These are phyloP conservation scores for Hyalella azteca DNA, from an alignment of 2,888 invertebrate genomes.

Conservation along the genomic window DNA sequence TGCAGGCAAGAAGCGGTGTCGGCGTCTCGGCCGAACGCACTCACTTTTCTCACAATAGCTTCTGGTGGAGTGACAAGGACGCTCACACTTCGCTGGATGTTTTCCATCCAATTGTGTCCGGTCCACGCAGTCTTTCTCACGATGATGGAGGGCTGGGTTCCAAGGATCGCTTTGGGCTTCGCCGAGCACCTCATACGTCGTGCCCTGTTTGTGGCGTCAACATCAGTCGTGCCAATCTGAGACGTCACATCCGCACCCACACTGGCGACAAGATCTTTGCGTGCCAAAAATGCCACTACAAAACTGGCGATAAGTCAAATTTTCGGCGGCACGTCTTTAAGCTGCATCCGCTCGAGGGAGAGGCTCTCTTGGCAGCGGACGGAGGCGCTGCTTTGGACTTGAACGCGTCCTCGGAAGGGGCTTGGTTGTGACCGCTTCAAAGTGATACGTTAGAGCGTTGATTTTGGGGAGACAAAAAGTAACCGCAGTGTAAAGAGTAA, in stretches of 20 bases:
- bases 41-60: not conserved
- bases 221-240: conserved; percentile 54
- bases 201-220: conserved; percentile 55
- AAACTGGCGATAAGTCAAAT: conserved; percentile 54
- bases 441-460: too few relatives aligned
- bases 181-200: conserved; percentile 43
- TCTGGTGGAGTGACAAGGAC: not conserved
- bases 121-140: not conserved
- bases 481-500: too few relatives aligned
- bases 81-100: not conserved
- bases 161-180: conserved; percentile 38
- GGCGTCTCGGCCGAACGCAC: conserved; percentile 9
- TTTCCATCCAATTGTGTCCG: not conserved
- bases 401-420: not conserved
- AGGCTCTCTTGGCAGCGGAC: not conserved
- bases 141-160: not conserved
- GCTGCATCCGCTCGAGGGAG: conserved; percentile 2
- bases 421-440: conserved; percentile 7
- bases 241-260: conserved; percentile 55
- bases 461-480: too few relatives aligned
- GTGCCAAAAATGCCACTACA: conserved; percentile 53
- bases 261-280: conserved; percentile 55
- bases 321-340: conserved; percentile 30
- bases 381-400: not conserved
- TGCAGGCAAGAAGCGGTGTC: conserved; percentile 31